Evolutionary conservation across 2,888 invertebrate species (phyloP).

Genomic region (Opisthograptis luteolata): DNA sequence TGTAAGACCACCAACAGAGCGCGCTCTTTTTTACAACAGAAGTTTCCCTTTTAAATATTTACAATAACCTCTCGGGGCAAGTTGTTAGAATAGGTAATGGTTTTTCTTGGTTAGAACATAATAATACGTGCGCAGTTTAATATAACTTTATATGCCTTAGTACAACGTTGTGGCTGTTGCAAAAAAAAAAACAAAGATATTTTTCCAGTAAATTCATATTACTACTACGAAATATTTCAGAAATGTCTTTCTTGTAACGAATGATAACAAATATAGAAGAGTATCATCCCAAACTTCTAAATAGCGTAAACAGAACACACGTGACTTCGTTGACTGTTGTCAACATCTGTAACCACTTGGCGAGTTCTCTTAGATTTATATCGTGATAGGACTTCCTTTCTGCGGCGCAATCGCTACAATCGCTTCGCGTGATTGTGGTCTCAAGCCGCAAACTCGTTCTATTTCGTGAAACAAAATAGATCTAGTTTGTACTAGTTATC

Average conservation of each 20-base stretch:
- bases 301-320: neutral
- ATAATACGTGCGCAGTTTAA: too few species aligned
- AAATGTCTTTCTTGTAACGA: too few species aligned
- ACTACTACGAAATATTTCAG: too few species aligned
- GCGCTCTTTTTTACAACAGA: slow-evolving; percentile 3
- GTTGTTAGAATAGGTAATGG: neutral
- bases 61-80: slow-evolving; percentile 3
- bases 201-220: too few species aligned
- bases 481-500: slow-evolving; percentile 21
- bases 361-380: slow-evolving; percentile 27
- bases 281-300: neutral
- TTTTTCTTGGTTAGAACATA: too few species aligned
- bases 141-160: too few species aligned
- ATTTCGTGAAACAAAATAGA: slow-evolving; percentile 30
- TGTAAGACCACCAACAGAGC: slow-evolving; percentile 7
- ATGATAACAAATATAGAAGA: neutral
- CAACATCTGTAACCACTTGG: slow-evolving; percentile 33
- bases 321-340: slow-evolving; percentile 23
- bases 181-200: too few species aligned
- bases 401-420: slow-evolving; percentile 35
- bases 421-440: slow-evolving; percentile 32
- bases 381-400: slow-evolving; percentile 29
- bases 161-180: too few species aligned
- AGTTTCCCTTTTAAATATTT: slow-evolving; percentile 3
- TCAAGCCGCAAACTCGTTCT: slow-evolving; percentile 32